Evolutionary conservation across 2,113 vertebrate genomes (phyloP), one percentile per base, ranked within the genome.

Genomic region (Ondatra zibethicus): DNA sequence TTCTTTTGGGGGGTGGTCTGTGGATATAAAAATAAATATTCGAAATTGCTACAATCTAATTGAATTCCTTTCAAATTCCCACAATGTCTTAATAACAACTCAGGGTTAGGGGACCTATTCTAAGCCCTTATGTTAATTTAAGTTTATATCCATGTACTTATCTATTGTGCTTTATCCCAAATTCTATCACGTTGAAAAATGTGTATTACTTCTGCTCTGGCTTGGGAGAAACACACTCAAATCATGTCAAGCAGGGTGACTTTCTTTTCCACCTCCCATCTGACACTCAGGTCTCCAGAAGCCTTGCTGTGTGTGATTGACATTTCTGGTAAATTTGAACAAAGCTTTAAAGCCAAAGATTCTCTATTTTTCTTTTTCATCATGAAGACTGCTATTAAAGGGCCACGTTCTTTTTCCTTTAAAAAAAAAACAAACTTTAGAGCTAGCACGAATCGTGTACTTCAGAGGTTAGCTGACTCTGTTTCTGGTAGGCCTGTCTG

Each of bases 31-130:
- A 33, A 47, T 70, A 98, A 98, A 97, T 8, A 29, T 85, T 96
- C 93, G 88, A 96, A 3, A 86, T 97, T 98, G 66, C 68, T 94
- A 75, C 0, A 2, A 29, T 80, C 21, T 85, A 96, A 89, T 50
- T 95, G 93, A 93, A 84, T 68, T 96, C 61, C 82, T 96, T 97
- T 97, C 94, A 97, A 82, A 94, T 19, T 88, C 81, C 97, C 94
- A 96, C n/a, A 89, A 42, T 31, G 7, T 65, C 95, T 96, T 63
- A 55, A 81, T 95, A 97, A 96, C 45, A 65, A 50, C 7, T 96
- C 61, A 39, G 88, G 77, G 77, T 95, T 98, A 96, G 96, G 97
- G 76, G 89, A 87, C 17, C 61, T 94, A 17, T 76, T 98, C 93
- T 45, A 96, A 1, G 2, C 88, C 97, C 75, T 58, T 97, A 47